Evolutionary conservation across 2,113 vertebrate genomes (phyloP).

Genomic region (Hippocampus comes): DNA sequence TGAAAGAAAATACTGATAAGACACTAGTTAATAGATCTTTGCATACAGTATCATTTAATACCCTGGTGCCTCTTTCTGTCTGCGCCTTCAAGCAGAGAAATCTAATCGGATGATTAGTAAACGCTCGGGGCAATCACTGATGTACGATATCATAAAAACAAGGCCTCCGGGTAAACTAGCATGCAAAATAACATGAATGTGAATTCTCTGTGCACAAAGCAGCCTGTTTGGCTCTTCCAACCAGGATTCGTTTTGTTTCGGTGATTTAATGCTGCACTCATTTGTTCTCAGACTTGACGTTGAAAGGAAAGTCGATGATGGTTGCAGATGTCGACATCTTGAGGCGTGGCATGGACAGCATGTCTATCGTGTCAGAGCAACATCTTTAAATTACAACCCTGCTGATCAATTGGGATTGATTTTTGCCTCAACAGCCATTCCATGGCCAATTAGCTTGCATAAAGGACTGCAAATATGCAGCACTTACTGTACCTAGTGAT

Average conservation of each 20-base stretch:
- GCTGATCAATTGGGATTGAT: constrained; percentile 30
- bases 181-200: no score
- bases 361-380: constrained; percentile 16
- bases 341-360: constrained; percentile 1
- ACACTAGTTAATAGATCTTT: no score
- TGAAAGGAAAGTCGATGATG: constrained; percentile 16
- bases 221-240: not conserved
- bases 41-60: no score
- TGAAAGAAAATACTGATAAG: no score
- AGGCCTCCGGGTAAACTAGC: no score
- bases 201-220: not conserved
- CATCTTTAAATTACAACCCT: constrained; percentile 24
- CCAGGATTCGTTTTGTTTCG: constrained; percentile 16
- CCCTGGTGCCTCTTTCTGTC: no score
- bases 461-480: not conserved
- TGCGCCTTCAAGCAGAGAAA: no score
- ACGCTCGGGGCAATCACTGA: no score
- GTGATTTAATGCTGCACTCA: constrained; percentile 7
- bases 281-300: constrained; percentile 26
- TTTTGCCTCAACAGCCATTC: not conserved
- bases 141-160: no score
- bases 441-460: constrained; percentile 19
- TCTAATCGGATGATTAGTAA: no score
- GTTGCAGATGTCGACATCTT: constrained; percentile 1
- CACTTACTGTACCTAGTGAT: not conserved